A percentile compares a stretch with the other conserved stretches of the same genome.
phyloP scores from a whole-genome alignment of 2,113 vertebrate species.

The Stercorarius parasiticus region DNA sequence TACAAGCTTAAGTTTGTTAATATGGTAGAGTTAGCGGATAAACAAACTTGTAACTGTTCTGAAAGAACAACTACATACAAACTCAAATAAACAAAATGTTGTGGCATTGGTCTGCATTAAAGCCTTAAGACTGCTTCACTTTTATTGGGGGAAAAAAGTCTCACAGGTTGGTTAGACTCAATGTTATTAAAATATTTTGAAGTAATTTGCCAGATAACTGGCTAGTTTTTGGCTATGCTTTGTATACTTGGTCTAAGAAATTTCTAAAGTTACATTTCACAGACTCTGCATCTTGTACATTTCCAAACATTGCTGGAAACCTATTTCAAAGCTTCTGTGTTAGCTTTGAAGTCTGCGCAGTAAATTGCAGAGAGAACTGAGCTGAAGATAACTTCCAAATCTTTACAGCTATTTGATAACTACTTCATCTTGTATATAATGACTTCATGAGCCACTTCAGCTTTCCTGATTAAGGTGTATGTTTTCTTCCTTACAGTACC shows the following conservation, averaged over 20 bases:
- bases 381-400: not conserved
- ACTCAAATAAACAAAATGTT: not conserved
- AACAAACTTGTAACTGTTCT: not conserved
- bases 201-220: not conserved
- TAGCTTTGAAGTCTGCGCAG: not conserved
- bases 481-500: slow-evolving; percentile 79
- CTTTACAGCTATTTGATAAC: not conserved
- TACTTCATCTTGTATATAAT: not conserved
- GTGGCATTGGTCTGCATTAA: not conserved
- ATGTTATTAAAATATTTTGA: not conserved
- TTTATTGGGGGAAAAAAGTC: not conserved
- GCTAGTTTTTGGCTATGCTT: not conserved
- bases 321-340: not conserved
- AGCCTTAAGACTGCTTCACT: not conserved
- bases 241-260: not conserved
- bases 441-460: not conserved
- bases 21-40: not conserved
- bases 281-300: not conserved
- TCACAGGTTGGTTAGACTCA: not conserved
- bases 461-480: not conserved
- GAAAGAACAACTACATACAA: not conserved
- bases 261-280: not conserved
- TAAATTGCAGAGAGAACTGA: not conserved
- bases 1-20: not conserved
- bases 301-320: not conserved